phyloP scores from a whole-genome alignment of 2,888 invertebrate genomes.

The Laspeyria flexula region DNA sequence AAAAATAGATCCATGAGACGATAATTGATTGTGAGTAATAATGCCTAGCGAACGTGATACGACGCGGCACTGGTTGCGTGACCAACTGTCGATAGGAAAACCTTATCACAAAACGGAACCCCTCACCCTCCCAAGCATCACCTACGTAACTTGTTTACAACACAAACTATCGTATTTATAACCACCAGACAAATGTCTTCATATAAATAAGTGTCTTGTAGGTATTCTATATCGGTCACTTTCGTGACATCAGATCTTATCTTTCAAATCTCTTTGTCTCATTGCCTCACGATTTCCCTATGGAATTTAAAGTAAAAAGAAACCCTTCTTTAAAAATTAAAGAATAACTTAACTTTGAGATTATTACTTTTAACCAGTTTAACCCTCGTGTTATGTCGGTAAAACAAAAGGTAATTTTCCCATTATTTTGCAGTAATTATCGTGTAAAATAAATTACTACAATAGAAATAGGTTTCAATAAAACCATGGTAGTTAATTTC shows the following conservation, averaged over 20 bases:
- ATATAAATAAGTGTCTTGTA: slow-evolving; percentile 20
- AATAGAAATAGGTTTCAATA: too few relatives aligned
- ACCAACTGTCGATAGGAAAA: slow-evolving; percentile 61
- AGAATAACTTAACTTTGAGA: too few relatives aligned
- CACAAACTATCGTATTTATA: slow-evolving; percentile 56
- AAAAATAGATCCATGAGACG: slow-evolving; percentile 35
- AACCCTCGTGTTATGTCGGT: too few relatives aligned
- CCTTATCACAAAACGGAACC: slow-evolving; percentile 60
- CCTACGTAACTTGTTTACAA: slow-evolving; percentile 57
- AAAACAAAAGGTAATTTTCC: too few relatives aligned
- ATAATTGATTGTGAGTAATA: slow-evolving; percentile 54
- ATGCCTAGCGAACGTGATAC: slow-evolving; percentile 36
- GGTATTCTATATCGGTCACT: slow-evolving; percentile 21
- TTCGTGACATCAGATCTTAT: slow-evolving; percentile 29
- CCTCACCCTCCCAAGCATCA: slow-evolving; percentile 43
- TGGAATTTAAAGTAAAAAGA: neutral
- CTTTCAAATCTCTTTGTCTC: slow-evolving; percentile 13
- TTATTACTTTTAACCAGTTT: too few relatives aligned
- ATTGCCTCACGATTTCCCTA: slow-evolving; percentile 6
- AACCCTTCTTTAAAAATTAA: too few relatives aligned
- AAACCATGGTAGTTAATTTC: too few relatives aligned
- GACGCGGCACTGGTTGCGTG: slow-evolving; percentile 50
- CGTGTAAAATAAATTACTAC: too few relatives aligned
- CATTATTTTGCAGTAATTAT: too few relatives aligned
- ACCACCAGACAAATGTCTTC: slow-evolving; percentile 41